Evolutionary conservation across 2,113 vertebrate genomes (phyloP).

Genomic region (Capreolus pygargus): DNA sequence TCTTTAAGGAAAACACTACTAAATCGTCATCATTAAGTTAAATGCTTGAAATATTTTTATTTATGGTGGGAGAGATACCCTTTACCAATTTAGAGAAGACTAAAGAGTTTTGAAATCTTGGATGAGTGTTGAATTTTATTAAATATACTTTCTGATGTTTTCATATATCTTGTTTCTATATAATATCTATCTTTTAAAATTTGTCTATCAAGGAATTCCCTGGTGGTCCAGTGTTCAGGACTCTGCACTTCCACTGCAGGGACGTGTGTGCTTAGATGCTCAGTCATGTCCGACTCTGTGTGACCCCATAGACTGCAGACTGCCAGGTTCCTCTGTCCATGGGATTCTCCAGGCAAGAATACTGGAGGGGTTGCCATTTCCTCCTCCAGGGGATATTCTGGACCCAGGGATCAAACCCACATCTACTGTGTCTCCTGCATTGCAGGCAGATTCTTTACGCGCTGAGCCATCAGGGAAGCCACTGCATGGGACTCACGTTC

Average conservation of each 20-base stretch:
- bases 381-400: background rate
- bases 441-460: background rate
- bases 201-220: background rate
- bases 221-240: background rate
- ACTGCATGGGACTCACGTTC: background rate
- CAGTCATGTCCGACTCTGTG: background rate
- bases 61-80: background rate
- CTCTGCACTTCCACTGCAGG: background rate
- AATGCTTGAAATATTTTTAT: background rate
- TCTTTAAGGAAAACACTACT: background rate
- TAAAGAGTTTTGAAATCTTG: background rate
- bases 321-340: background rate
- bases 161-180: background rate
- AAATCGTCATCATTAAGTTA: background rate
- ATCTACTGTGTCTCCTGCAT: background rate
- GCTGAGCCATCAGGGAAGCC: background rate
- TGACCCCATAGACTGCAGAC: background rate
- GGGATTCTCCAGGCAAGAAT: background rate
- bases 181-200: background rate
- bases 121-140: slow-evolving; percentile 12
- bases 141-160: background rate
- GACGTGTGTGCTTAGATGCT: background rate
- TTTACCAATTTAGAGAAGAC: background rate
- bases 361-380: background rate
- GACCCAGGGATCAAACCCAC: background rate